A percentile compares a stretch with the other conserved stretches of the same genome.
phyloP scores from a whole-genome alignment of 2,113 vertebrate genomes.

The Cyprinodon variegatus region DNA sequence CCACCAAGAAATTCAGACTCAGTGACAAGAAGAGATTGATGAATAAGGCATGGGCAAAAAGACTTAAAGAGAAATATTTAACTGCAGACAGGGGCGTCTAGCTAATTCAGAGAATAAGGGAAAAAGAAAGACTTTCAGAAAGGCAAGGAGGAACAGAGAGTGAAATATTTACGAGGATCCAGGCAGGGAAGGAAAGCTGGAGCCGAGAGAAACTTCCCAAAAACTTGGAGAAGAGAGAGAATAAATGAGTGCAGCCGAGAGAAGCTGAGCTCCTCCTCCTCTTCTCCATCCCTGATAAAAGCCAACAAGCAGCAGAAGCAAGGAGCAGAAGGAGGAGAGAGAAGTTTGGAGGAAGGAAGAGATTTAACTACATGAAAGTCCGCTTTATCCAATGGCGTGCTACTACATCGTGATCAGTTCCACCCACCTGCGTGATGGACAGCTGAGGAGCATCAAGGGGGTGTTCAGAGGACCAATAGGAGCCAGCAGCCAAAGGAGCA shows the following conservation, averaged over 20 bases:
- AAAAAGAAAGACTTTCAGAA: constrained; percentile 27
- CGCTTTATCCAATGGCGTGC: constrained; percentile 89
- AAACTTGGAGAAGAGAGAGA: constrained; percentile 67
- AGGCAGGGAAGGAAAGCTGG: constrained; percentile 18
- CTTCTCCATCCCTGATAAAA: constrained; percentile 25
- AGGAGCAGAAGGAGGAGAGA: constrained; percentile 5
- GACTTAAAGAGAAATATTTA: constrained; percentile 69
- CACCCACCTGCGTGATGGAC: constrained; percentile 94
- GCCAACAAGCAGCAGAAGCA: constrained; percentile 16
- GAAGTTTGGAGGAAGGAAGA: neutral
- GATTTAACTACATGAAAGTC: constrained; percentile 46
- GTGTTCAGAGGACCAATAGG: constrained; percentile 95
- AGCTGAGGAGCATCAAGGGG: constrained; percentile 98
- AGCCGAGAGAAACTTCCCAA: constrained; percentile 26
- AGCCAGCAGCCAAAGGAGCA: constrained; percentile 85
- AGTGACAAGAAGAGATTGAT: constrained; percentile 56
- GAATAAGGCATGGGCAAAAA: constrained; percentile 59
- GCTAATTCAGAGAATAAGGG: neutral
- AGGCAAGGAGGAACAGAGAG: constrained; percentile 29
- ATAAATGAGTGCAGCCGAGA: constrained; percentile 43
- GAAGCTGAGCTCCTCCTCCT: constrained; percentile 14
- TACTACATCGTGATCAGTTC: constrained; percentile 99
- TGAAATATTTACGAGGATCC: constrained; percentile 52
- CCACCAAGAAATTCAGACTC: constrained; percentile 67
- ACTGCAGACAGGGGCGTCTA: constrained; percentile 15